Evolutionary conservation across 2,113 vertebrate genomes (phyloP).

Genomic region (Anguilla rostrata): DNA sequence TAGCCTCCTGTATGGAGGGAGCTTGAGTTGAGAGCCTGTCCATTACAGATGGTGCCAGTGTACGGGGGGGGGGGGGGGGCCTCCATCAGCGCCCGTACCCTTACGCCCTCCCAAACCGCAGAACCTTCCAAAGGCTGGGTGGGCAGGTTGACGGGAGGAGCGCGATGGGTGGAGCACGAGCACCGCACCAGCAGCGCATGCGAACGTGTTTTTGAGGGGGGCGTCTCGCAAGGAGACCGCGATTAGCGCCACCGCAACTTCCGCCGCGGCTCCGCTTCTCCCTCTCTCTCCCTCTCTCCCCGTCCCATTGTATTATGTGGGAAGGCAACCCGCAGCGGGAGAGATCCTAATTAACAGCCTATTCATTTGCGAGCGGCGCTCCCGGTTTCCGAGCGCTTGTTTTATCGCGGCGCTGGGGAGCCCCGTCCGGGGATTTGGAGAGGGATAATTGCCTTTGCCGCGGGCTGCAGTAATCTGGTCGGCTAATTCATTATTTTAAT

Average conservation of each 20-base stretch:
- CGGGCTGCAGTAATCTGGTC: constrained; percentile 84
- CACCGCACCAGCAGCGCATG: background rate
- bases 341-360: constrained; percentile 81
- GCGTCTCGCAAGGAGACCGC: constrained; percentile 29
- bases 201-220: constrained; percentile 29
- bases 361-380: constrained; percentile 76
- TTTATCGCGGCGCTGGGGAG: constrained; percentile 79
- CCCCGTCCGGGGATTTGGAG: constrained; percentile 76
- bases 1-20: background rate
- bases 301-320: constrained; percentile 54
- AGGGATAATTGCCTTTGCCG: constrained; percentile 85
- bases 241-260: constrained; percentile 30
- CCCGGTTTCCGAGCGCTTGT: constrained; percentile 74
- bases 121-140: no score
- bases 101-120: background rate
- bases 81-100: background rate
- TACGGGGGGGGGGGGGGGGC: background rate
- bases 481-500: constrained; percentile 87
- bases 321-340: constrained; percentile 78
- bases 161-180: background rate
- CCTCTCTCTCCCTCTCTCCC: constrained; percentile 37
- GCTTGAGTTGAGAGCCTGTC: background rate
- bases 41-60: background rate
- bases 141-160: background rate
- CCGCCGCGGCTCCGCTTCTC: constrained; percentile 34